Evolutionary conservation across 2,113 vertebrate genomes (phyloP).

Genomic region (Rhodinocichla rosea): DNA sequence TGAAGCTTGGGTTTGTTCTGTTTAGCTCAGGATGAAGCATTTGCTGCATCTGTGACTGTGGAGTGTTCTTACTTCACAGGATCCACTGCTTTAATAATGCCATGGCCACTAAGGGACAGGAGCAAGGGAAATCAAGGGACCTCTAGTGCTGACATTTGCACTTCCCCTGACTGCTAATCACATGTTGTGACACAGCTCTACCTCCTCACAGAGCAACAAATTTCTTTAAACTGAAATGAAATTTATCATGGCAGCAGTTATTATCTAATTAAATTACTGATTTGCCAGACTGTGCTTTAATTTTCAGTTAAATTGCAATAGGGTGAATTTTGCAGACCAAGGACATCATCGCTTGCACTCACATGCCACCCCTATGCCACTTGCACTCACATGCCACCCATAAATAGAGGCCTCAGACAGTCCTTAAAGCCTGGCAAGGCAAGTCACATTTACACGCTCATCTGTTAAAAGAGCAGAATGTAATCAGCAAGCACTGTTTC

Average conservation of each 20-base stretch:
- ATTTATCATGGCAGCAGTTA: neutral
- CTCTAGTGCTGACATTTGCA: neutral
- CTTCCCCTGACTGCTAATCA: neutral
- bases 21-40: neutral
- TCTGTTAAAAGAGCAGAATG: slow-evolving; percentile 30
- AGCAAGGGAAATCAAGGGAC: neutral
- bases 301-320: neutral
- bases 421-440: slow-evolving; percentile 18
- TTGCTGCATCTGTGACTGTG: neutral
- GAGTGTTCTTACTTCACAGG: neutral
- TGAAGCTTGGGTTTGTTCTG: neutral
- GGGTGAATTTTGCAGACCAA: slow-evolving; percentile 21
- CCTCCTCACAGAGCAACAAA: neutral
- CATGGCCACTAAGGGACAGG: neutral
- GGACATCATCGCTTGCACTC: neutral
- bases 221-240: neutral
- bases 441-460: neutral
- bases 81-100: neutral
- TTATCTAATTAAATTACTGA: slow-evolving; percentile 36
- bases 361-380: neutral
- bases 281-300: neutral
- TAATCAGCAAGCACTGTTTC: slow-evolving; percentile 30
- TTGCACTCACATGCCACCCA: neutral
- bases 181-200: neutral
- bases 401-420: slow-evolving; percentile 57